Percentiles rank a stretch among this genome's conserved stretches.
These are phyloP conservation scores for Drosophila prolongata DNA, from an alignment of 2,888 invertebrate species.

Conservation along the genomic window DNA sequence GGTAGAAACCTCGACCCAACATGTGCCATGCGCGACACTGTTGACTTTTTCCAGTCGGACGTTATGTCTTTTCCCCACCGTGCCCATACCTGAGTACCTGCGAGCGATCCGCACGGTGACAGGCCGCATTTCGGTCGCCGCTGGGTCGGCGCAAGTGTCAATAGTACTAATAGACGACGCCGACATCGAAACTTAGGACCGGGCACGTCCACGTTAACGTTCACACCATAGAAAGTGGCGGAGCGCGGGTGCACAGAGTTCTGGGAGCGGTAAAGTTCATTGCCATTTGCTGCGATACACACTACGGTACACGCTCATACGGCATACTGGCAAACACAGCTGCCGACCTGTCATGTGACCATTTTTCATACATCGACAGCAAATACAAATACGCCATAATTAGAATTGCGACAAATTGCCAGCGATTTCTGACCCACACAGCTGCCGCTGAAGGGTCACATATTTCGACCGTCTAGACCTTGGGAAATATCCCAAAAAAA, in stretches of 20 bases:
- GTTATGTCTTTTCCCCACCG: conserved; percentile 19
- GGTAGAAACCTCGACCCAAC: conserved; percentile 47
- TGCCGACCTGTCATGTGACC: conserved; percentile 63
- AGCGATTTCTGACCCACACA: conserved; percentile 44
- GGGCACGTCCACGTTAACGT: conserved; percentile 34
- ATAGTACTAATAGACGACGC: conserved; percentile 80
- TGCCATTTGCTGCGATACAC: conserved; percentile 66
- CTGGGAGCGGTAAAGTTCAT: conserved; percentile 78
- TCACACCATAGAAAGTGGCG: conserved; percentile 17
- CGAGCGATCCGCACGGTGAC: conserved; percentile 70
- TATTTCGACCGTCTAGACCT: conserved; percentile 54
- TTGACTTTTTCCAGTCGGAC: conserved; percentile 72
- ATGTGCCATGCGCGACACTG: conserved; percentile 70
- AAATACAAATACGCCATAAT: conserved; percentile 25
- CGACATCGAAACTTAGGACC: conserved; percentile 50
- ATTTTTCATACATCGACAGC: conserved; percentile 55
- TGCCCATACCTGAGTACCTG: conserved; percentile 46
- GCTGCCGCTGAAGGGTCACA: conserved; percentile 48
- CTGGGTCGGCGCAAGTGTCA: conserved; percentile 80
- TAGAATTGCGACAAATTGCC: conserved; percentile 24
- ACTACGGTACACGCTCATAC: conserved; percentile 5
- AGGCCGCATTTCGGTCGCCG: conserved; percentile 61
- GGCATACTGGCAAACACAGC: conserved; percentile 66
- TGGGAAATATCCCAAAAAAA: conserved; percentile 19
- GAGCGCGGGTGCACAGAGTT: conserved; percentile 22